Percentiles rank a stretch among this genome's conserved stretches.
These are phyloP conservation scores for Embiotoca jacksoni DNA, from an alignment of 2,113 vertebrate genomes.

Conservation along the genomic window DNA sequence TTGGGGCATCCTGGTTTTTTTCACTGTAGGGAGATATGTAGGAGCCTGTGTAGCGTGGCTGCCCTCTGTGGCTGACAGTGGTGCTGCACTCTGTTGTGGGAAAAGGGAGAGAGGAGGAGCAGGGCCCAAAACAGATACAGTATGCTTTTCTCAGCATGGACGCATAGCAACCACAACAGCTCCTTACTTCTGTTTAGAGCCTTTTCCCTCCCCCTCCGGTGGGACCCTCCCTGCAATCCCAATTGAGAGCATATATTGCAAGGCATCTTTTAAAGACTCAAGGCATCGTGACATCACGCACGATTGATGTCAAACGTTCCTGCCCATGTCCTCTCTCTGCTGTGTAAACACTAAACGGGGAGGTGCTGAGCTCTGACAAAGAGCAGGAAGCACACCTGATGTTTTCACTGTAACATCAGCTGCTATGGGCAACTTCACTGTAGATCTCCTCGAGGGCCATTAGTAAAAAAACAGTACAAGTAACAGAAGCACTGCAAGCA, in stretches of 20 bases:
- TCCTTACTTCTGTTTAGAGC: constrained; percentile 55
- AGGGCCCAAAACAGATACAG: constrained; percentile 60
- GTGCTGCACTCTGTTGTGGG: constrained; percentile 59
- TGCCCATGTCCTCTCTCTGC: constrained; percentile 43
- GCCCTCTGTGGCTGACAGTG: constrained; percentile 70
- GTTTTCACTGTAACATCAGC: constrained; percentile 21
- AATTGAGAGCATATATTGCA: constrained; percentile 38
- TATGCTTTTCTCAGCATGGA: constrained; percentile 54
- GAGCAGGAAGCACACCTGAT: constrained; percentile 40
- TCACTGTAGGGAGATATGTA: constrained; percentile 51
- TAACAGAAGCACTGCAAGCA: too few species aligned
- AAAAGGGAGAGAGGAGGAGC: constrained; percentile 50
- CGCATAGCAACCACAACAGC: constrained; percentile 78
- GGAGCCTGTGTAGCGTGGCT: constrained; percentile 52
- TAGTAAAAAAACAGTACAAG: not conserved
- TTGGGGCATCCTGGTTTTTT: constrained; percentile 72
- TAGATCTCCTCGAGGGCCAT: not conserved
- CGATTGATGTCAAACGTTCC: constrained; percentile 50
- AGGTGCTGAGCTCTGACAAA: constrained; percentile 36
- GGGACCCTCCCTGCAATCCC: constrained; percentile 48
- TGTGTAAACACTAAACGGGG: constrained; percentile 44
- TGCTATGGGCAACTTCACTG: constrained; percentile 7
- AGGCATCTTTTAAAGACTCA: constrained; percentile 54
- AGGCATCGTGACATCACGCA: constrained; percentile 34
- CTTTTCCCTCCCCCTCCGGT: constrained; percentile 47